Conservation (phyloP, 2,797 vertebrate species). For the Semotilus atromaculatus region DNA sequence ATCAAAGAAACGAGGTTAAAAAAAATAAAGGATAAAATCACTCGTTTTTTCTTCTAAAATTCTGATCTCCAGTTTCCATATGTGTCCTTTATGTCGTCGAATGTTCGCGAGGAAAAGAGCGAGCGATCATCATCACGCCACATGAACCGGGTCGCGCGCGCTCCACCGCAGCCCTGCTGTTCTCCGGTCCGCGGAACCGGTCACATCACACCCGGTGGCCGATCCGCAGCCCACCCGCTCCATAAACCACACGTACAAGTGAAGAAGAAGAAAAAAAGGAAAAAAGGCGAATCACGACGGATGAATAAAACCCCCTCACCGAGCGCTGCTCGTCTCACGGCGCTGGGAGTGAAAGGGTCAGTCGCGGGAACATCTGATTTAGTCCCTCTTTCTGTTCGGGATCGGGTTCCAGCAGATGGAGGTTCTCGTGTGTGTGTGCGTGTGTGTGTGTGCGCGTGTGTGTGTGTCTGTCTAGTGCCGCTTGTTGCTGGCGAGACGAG, state of each 20-base stretch:
- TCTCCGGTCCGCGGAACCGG: constrained; percentile 69
- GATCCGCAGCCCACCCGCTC: constrained; percentile 66
- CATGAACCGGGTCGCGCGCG: constrained; percentile 70
- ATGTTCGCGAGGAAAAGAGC: constrained; percentile 63
- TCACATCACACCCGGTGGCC: constrained; percentile 67
- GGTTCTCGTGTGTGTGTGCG: neutral
- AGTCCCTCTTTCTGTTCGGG: constrained; percentile 7
- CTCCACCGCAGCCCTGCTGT: constrained; percentile 64
- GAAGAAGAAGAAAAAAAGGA: constrained; percentile 19
- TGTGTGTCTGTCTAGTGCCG: neutral
- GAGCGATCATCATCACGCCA: constrained; percentile 74
- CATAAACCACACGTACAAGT: constrained; percentile 63
- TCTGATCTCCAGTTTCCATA: constrained; percentile 83
- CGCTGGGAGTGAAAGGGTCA: neutral
- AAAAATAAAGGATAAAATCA: constrained; percentile 47
- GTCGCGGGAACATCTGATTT: neutral
- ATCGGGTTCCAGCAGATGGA: constrained; percentile 20
- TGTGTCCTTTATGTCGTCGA: constrained; percentile 76
- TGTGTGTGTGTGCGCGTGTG: neutral
- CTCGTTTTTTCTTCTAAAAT: constrained; percentile 80
- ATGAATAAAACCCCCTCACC: neutral
- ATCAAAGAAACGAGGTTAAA: constrained; percentile 51
- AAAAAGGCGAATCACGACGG: constrained; percentile 21
- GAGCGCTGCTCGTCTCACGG: neutral
- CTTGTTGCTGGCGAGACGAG: constrained; percentile 25